phyloP scores from a whole-genome alignment of 2,888 invertebrate genomes.

The Brachypalpus laphriformis region DNA sequence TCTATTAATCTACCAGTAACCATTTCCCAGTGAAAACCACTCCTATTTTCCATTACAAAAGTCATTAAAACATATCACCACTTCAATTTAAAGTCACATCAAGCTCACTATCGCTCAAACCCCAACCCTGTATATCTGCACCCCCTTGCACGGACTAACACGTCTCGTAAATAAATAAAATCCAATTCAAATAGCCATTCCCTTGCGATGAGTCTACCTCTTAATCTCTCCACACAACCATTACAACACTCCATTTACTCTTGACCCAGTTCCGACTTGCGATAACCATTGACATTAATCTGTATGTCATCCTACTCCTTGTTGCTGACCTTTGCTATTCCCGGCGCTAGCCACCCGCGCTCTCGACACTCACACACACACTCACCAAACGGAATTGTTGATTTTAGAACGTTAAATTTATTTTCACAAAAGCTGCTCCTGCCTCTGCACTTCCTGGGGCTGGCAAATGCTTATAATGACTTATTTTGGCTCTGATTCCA shows the following conservation, averaged over 20 bases:
- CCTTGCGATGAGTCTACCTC: constrained; percentile 40
- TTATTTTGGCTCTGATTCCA: constrained; percentile 12
- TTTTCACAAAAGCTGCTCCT: not conserved
- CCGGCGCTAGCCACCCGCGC: not conserved
- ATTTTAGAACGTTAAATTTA: constrained; percentile 15
- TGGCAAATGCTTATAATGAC: constrained; percentile 16
- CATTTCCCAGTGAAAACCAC: not conserved
- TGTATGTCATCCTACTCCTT: not conserved
- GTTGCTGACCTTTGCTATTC: not conserved
- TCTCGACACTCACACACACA: not conserved
- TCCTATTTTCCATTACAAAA: constrained; percentile 23
- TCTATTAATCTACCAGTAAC: not conserved
- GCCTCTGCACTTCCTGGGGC: not conserved
- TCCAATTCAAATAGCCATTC: constrained; percentile 51
- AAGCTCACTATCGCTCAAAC: constrained; percentile 11
- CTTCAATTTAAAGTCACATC: constrained; percentile 65
- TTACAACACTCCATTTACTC: constrained; percentile 56
- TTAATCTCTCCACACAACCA: constrained; percentile 33
- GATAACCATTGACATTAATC: constrained; percentile 57
- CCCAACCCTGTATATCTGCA: not conserved
- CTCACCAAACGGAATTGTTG: constrained; percentile 3
- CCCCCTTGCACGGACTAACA: constrained; percentile 10
- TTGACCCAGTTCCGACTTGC: constrained; percentile 57
- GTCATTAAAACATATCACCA: constrained; percentile 55
- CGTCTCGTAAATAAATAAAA: constrained; percentile 57